These are phyloP conservation scores for Hesperia comma DNA, from an alignment of 2,888 invertebrate genomes.

Conservation along the genomic window DNA sequence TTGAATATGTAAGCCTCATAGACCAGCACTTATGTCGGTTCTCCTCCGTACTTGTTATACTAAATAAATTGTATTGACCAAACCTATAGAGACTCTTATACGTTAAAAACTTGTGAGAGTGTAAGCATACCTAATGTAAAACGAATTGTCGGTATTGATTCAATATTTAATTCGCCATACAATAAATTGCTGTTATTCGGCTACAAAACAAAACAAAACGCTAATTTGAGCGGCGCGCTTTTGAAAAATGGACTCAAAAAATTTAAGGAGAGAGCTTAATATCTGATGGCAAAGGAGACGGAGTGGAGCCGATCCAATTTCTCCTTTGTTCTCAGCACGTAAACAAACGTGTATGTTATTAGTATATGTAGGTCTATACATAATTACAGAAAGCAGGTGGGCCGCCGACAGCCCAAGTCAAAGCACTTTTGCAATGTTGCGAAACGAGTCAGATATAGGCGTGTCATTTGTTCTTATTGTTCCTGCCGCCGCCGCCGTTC, in stretches of 20 bases:
- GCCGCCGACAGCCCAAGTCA: slow-evolving; percentile 42
- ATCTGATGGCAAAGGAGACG: slow-evolving; percentile 1
- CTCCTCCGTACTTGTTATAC: too few relatives aligned
- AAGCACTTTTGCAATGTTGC: slow-evolving; percentile 43
- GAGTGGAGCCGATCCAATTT: slow-evolving; percentile 40
- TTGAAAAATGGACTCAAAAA: slow-evolving; percentile 22
- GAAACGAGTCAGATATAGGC: slow-evolving; percentile 38
- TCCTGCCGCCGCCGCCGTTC: slow-evolving; percentile 12
- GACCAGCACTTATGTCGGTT: too few relatives aligned
- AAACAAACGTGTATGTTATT: slow-evolving; percentile 40
- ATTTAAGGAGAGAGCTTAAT: slow-evolving; percentile 6
- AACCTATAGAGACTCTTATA: slow-evolving; percentile 11
- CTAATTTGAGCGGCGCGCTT: slow-evolving; percentile 19
- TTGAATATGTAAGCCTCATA: too few relatives aligned
- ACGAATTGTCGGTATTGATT: slow-evolving; percentile 22
- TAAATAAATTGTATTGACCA: slow-evolving; percentile 7
- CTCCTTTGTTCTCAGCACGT: slow-evolving; percentile 42
- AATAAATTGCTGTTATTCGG: slow-evolving; percentile 23
- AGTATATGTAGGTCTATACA: slow-evolving; percentile 40
- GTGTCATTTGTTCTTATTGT: slow-evolving; percentile 22
- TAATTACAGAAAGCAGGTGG: slow-evolving; percentile 47
- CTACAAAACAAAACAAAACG: slow-evolving; percentile 24
- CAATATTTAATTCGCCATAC: slow-evolving; percentile 23
- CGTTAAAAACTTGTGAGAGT: not conserved
- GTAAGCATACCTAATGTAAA: too few relatives aligned